Evolutionary conservation across 1,140 invertebrate genomes (phyloP), one percentile per base, ranked within the genome.

Genomic region (Cotesia glomerata): DNA sequence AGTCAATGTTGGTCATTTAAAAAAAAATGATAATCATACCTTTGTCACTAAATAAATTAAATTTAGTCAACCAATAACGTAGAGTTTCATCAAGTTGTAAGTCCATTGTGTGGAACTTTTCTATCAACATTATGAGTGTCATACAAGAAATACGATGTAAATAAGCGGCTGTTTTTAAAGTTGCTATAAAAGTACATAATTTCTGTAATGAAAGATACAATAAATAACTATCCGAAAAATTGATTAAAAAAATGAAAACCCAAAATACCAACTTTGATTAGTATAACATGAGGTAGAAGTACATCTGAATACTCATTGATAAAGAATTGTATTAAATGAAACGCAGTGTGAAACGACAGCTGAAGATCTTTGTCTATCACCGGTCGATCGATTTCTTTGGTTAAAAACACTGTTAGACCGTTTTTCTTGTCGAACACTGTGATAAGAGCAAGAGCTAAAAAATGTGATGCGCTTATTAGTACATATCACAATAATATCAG

Each of bases 341-440:
- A 83, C 52, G 54, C 74, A 35, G 80, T 54, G 54, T 64, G 76
- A 13, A 82, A n/a, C 0, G 72, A 52, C 2, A 1, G 39, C 61
- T 74, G 74, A 36, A 77, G 66, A n/a, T 26, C 5, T 34, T 34
- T 72, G 4, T 64, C 9, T 34, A 56, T 0, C 2, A 26, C 14
- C 8, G 8, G 45, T 34, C 36, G 61, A 1, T 68, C 14, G 26
- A 82, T 32, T 59, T 73, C 75, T 5, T 45, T 56, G 0, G 71
- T 26, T 9, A 84, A 73, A 51, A 80, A 82, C 32, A 0, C 11
- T 1, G 83, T 16, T 1, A 84, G 52, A 18, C 82, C 80, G 14
- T 67, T 59, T 0, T 51, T 35, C 34, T 52, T 14, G 51, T 80
- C 66, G 58, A 84, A 77, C 49, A 84, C 56, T 18, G 58, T 76